phyloP scores from a whole-genome alignment of 2,113 vertebrate species.

The Centrocercus urophasianus region DNA sequence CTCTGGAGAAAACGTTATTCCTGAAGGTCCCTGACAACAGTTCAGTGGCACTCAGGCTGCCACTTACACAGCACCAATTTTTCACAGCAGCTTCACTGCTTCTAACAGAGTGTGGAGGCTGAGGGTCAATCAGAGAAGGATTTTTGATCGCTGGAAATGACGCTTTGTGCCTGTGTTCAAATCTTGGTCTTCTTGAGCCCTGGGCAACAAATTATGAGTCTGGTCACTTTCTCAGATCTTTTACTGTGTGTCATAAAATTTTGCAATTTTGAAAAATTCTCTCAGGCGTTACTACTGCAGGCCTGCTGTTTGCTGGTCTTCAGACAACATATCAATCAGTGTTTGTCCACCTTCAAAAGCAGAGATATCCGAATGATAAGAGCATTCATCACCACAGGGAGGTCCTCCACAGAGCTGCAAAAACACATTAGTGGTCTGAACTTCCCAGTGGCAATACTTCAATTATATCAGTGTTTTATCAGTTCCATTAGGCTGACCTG shows the following conservation, averaged over 20 bases:
- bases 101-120: not conserved
- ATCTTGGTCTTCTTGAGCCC: not conserved
- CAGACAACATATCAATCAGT: not conserved
- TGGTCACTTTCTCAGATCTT: not conserved
- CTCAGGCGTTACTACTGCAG: not conserved
- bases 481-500: not conserved
- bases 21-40: not conserved
- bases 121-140: not conserved
- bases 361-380: not conserved
- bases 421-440: not conserved
- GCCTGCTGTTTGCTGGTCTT: not conserved
- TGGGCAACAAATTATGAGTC: not conserved
- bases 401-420: not conserved
- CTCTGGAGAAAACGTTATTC: not conserved
- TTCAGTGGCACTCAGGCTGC: not conserved
- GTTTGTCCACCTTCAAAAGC: not conserved
- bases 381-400: not conserved
- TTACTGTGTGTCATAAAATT: not conserved
- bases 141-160: not conserved
- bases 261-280: not conserved
- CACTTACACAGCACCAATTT: not conserved
- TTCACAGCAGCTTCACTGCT: not conserved
- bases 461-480: not conserved
- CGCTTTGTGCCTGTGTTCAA: not conserved
- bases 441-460: not conserved